Conservation (phyloP, 1,140 invertebrate species). For the Apis florea region DNA sequence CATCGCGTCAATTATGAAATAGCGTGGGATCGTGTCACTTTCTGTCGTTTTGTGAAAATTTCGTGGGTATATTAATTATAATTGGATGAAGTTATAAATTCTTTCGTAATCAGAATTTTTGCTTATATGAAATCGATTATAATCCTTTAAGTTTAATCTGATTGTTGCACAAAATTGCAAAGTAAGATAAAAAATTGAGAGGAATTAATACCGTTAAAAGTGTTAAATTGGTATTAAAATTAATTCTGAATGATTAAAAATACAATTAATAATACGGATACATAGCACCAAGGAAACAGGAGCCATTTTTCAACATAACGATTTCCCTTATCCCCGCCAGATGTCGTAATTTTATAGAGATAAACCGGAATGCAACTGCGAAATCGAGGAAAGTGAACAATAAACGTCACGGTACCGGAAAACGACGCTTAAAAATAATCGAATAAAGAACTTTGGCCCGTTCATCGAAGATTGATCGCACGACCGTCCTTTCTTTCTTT, state of each 20-base stretch:
- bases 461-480: conserved; percentile 18
- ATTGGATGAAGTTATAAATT: conserved; percentile 54
- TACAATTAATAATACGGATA: no score
- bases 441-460: neutral
- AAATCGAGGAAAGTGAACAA: conserved; percentile 1
- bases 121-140: no score
- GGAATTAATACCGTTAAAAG: no score
- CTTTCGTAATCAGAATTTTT: no score
- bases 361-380: neutral
- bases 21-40: no score
- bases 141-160: no score
- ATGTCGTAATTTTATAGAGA: neutral
- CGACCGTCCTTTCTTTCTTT: neutral
- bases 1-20: no score
- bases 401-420: neutral
- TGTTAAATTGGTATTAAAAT: no score
- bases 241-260: no score
- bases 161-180: no score
- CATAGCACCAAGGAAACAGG: conserved; percentile 30
- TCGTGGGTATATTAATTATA: conserved; percentile 31
- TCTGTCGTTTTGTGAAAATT: conserved; percentile 24
- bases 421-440: conserved; percentile 20
- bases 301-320: conserved; percentile 31
- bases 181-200: no score
- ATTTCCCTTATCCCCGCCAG: neutral